These are phyloP conservation scores for Tragelaphus oryx DNA, from an alignment of 2,797 vertebrate species.

Conservation along the genomic window DNA sequence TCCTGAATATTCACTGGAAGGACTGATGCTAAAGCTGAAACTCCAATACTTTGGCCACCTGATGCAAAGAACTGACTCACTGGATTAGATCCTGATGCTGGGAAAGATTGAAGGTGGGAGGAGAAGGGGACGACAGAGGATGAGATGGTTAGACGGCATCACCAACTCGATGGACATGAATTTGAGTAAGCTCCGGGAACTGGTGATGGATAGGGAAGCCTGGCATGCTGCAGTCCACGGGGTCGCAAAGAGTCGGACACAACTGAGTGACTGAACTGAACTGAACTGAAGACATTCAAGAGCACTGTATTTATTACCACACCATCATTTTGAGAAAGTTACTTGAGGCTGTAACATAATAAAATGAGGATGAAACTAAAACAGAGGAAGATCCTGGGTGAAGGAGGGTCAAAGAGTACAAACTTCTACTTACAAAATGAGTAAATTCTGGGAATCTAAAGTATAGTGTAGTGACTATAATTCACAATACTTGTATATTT, in stretches of 20 bases:
- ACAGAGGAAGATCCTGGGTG: background rate
- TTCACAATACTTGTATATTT: rapidly evolving
- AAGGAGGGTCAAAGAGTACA: background rate
- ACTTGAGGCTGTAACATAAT: background rate
- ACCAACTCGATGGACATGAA: background rate
- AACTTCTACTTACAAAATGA: background rate
- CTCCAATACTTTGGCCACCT: background rate
- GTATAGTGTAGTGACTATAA: background rate
- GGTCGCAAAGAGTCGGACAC: background rate
- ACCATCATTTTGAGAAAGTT: background rate
- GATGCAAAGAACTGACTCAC: background rate
- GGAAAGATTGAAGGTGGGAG: background rate
- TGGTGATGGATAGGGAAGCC: background rate
- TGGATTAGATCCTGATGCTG: background rate
- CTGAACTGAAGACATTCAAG: background rate
- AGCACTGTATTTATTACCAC: background rate
- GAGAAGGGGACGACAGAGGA: background rate
- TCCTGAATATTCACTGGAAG: background rate
- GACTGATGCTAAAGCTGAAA: background rate
- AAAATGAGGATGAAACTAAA: background rate
- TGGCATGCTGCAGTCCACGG: background rate
- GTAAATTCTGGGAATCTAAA: background rate
- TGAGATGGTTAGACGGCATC: background rate
- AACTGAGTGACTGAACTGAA: background rate
- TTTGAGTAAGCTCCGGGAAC: background rate